Base-by-base conservation (phyloP, 2,888 invertebrate genomes). In the Coenonympha arcania region DNA sequence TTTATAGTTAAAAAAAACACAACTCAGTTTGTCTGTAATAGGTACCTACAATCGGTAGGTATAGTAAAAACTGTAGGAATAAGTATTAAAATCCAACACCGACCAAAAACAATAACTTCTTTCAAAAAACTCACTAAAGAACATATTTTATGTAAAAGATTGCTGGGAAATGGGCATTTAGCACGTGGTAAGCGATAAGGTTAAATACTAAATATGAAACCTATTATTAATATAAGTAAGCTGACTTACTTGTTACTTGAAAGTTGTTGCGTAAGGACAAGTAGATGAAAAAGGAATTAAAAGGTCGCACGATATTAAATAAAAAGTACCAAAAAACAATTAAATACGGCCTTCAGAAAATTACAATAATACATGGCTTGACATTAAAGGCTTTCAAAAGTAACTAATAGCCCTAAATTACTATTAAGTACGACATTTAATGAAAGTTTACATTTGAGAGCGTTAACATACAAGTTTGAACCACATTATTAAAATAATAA, bases 401-500 rank as follows among this genome's bases (percentile, higher is more conserved):
- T 36, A 16, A 34, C 33, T 24, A 33, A 20, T 44, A 33, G 34
- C 44, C 33, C n/a, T 24, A 34, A 44, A 44, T 44, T 34, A 24
- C 18, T 24, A n/a, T 34, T 34, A 18, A 24, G 16, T 33, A 24
- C 24, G 44, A 44, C 22, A 11, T 34, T 44, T 16, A 44, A 44
- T 34, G 16, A 34, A 44, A 34, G 34, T 44, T 44, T 18, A 15
- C 30, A 47, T 31, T 30, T 37, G 39, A 20, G 36, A n/a, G 11
- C 18, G 40, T 40, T 40, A 44, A 45, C 49, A 49, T 55, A 46
- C 50, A 8, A 8, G 8, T 5, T n/a, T n/a, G n/a, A 33, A 15
- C 1, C 49, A 55, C 50, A 53, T 20, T 6, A 39, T 40, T 28
- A 18, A 5, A 36, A 19, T 34, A 20, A 1, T 36, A 5, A 11